Evolutionary conservation across 2,888 invertebrate species (phyloP).

Genomic region (Chromoteleia sp.): DNA sequence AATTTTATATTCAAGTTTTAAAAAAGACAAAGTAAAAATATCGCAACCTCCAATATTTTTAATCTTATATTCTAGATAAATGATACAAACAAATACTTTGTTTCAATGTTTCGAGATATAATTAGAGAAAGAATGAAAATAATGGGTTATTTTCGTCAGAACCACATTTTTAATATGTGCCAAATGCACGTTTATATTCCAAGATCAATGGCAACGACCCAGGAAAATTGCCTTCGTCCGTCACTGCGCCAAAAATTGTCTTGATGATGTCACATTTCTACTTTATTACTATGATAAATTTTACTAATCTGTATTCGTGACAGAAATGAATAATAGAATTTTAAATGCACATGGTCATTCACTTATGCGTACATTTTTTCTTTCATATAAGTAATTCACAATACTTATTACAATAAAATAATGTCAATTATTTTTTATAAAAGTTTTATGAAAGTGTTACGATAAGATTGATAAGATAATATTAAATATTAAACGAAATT

Average conservation of each 20-base stretch:
- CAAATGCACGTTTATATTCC: conserved; percentile 16
- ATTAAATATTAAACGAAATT: too few relatives aligned
- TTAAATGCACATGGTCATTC: neutral
- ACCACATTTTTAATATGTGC: conserved; percentile 3
- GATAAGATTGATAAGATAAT: too few relatives aligned
- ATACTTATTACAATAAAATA: too few relatives aligned
- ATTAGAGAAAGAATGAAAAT: conserved; percentile 22
- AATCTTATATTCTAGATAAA: neutral
- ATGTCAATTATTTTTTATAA: too few relatives aligned
- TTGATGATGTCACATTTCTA: conserved; percentile 33
- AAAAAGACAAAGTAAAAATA: neutral
- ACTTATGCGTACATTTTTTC: too few relatives aligned
- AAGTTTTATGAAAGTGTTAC: too few relatives aligned
- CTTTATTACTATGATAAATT: conserved; percentile 33
- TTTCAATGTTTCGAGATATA: conserved; percentile 12
- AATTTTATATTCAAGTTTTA: too few relatives aligned
- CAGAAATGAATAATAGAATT: conserved; percentile 8
- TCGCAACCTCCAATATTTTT: neutral
- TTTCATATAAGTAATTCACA: too few relatives aligned
- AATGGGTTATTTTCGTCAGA: conserved; percentile 10
- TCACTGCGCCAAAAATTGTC: conserved; percentile 38
- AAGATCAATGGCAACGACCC: conserved; percentile 53
- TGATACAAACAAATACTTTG: conserved; percentile 6
- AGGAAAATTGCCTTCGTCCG: conserved; percentile 22
- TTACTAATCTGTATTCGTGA: neutral